Evolutionary conservation across 2,797 vertebrate genomes (phyloP).

Genomic region (Crenichthys baileyi): DNA sequence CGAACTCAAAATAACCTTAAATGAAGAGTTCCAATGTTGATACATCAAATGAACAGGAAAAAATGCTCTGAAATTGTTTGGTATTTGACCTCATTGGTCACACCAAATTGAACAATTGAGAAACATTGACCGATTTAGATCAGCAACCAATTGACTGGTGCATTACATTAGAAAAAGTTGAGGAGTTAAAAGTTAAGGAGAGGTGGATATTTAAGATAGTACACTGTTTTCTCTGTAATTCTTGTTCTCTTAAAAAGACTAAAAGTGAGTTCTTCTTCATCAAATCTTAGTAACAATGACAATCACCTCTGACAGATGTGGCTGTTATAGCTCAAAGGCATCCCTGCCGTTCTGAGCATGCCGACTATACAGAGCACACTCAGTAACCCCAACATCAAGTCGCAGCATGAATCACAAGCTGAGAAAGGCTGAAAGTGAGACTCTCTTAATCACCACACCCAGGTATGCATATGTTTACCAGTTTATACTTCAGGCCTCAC

Average conservation of each 20-base stretch:
- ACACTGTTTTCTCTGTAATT: not conserved
- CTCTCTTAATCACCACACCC: too few species aligned
- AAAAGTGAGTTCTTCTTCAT: not conserved
- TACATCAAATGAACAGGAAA: not conserved
- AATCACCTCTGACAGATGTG: not conserved
- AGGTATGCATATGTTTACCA: not conserved
- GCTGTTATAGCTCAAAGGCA: not conserved
- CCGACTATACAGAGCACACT: not conserved
- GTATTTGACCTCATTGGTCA: not conserved
- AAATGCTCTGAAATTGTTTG: not conserved
- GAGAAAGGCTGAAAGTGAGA: not conserved
- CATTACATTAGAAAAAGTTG: too few species aligned
- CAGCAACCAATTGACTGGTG: too few species aligned
- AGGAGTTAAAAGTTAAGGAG: not conserved
- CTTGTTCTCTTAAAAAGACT: not conserved
- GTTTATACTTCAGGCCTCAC: slow-evolving; percentile 10
- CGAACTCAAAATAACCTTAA: not conserved
- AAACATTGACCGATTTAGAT: too few species aligned
- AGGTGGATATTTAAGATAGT: not conserved
- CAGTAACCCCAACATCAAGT: not conserved
- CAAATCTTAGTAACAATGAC: not conserved
- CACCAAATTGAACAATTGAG: too few species aligned
- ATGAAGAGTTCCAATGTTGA: not conserved
- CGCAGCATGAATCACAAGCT: not conserved
- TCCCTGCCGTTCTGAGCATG: not conserved